phyloP scores from a whole-genome alignment of 2,797 vertebrate genomes.

The Coranthus polyacanthus region DNA sequence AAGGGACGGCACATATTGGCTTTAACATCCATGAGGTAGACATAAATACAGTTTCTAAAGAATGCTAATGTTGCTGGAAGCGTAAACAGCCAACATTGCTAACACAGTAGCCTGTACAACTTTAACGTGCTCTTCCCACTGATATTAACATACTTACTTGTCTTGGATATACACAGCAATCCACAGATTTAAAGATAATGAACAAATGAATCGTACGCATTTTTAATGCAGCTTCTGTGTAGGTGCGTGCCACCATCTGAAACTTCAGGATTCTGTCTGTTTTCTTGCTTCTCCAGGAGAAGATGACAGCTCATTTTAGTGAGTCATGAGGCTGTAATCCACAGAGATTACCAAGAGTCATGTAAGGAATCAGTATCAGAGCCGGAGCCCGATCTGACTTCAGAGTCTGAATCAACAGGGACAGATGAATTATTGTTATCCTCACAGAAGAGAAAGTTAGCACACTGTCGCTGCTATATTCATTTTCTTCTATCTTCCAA shows the following conservation, averaged over 20 bases:
- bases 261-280: neutral
- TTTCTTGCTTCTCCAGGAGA: slow-evolving; percentile 13
- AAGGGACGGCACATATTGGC: too few relatives aligned
- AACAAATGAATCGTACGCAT: neutral
- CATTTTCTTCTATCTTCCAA: slow-evolving; percentile 19
- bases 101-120: too few relatives aligned
- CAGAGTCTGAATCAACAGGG: slow-evolving; percentile 1
- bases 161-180: neutral
- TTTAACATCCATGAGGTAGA: too few relatives aligned
- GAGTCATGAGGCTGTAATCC: slow-evolving; percentile 57
- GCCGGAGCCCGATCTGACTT: slow-evolving; percentile 22
- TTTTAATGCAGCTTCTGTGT: neutral
- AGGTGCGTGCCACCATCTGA: neutral
- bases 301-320: slow-evolving; percentile 35
- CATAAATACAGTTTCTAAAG: too few relatives aligned
- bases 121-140: too few relatives aligned
- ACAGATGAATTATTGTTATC: slow-evolving; percentile 24
- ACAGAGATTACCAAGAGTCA: slow-evolving; percentile 35
- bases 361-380: slow-evolving; percentile 33
- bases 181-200: neutral
- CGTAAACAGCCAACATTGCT: too few relatives aligned
- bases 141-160: too few relatives aligned
- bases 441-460: slow-evolving; percentile 24
- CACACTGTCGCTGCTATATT: slow-evolving; percentile 13
- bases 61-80: too few relatives aligned